A percentile compares a stretch with the other conserved stretches of the same genome.
Evolutionary conservation across 2,888 invertebrate genomes (phyloP).

Genomic region (Lepidocyrtinus sp.): DNA sequence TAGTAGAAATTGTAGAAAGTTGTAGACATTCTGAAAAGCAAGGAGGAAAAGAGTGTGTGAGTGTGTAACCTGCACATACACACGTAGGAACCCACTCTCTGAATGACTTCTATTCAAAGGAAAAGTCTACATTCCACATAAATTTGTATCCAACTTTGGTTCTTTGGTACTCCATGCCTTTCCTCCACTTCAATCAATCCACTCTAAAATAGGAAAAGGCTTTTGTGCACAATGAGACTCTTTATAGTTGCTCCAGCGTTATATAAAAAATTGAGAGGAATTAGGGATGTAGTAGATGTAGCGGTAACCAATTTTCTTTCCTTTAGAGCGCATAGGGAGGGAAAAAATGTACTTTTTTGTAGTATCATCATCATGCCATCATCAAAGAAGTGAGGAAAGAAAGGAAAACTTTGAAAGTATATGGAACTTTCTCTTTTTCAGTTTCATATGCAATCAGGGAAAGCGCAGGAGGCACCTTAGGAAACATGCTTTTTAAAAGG

Average conservation of each 20-base stretch:
- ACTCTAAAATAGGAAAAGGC: slow-evolving; percentile 13
- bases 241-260: slow-evolving; percentile 19
- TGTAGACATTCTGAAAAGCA: no score
- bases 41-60: no score
- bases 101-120: background rate
- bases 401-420: background rate
- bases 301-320: no score
- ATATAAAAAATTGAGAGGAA: slow-evolving; percentile 11
- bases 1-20: background rate
- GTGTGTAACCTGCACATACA: background rate
- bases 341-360: background rate
- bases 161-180: background rate
- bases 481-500: no score
- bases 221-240: slow-evolving; percentile 36
- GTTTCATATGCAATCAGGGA: no score
- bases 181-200: background rate
- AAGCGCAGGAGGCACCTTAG: no score
- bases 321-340: no score
- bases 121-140: background rate
- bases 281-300: background rate
- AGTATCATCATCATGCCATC: background rate
- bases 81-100: no score
- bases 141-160: slow-evolving; percentile 1
- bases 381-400: background rate
- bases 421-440: background rate